Percentiles rank a stretch among this genome's conserved stretches.
Evolutionary conservation across 2,113 vertebrate species (phyloP).

Genomic region (Helogale parvula): DNA sequence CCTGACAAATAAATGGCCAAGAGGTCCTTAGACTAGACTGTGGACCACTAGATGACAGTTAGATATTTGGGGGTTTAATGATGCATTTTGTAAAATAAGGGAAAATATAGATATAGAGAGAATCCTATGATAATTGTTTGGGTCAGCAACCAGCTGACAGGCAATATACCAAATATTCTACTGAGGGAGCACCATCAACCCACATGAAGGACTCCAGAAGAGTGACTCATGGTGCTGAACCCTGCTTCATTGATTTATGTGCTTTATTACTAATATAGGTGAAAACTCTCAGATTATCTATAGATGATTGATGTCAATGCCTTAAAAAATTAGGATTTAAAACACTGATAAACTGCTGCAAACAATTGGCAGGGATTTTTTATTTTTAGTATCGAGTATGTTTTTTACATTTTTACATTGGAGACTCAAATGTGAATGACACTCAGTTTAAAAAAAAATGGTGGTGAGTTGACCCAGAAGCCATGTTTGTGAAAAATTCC

Average conservation of each 20-base stretch:
- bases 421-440: neutral
- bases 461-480: neutral
- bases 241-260: neutral
- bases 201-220: neutral
- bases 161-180: neutral
- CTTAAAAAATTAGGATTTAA: neutral
- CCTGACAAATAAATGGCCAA: neutral
- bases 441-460: neutral
- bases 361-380: neutral
- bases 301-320: neutral
- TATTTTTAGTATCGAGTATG: neutral
- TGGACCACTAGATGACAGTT: neutral
- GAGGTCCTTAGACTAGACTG: neutral
- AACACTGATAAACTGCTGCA: neutral
- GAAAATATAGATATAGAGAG: neutral
- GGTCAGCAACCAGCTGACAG: neutral
- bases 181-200: neutral
- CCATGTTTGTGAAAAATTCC: neutral
- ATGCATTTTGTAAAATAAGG: neutral
- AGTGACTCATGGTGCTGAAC: neutral
- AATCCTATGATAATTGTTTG: neutral
- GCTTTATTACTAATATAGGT: neutral
- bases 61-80: neutral
- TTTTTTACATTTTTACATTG: neutral
- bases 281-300: neutral